Evolutionary conservation across 2,888 invertebrate genomes (phyloP), one percentile per base, ranked within the genome.

Genomic region (Priocnemis perturbator): DNA sequence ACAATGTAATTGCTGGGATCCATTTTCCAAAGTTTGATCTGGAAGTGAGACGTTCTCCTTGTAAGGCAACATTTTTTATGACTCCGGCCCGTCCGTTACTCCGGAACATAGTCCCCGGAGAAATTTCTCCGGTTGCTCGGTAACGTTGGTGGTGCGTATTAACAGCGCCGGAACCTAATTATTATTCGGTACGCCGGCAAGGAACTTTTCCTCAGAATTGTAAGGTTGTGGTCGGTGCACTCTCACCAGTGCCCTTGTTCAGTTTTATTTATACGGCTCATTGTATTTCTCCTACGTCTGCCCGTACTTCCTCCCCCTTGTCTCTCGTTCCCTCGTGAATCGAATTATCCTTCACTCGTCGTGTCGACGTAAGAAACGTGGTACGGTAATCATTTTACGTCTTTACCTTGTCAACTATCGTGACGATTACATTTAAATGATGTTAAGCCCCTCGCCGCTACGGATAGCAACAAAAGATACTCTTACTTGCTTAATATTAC

Each of bases 241-340:
- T 26, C 26, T 26, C 26, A 26, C 26, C 26, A 26, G 26, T 3
- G 5, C 37, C 37, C 37, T 11, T 37, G 37, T 37, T 37, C 7
- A 61, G 71, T 79, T 79, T 79, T 79, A 76, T 79, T 79, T 79
- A 75, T 73, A 71, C 73, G 66, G 45, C 64, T 68, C 63, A 50
- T 69, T 60, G 71, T 67, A 65, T 67, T 60, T 30, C 61, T 20
- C 17, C 67, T 44, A 52, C 59, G 55, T 60, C 64, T 37, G 69
- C 55, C 47, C 60, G 50, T 58, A 63, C 3, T 73, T 73, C 23
- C 60, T 57, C 66, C n/a, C 53, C 20, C 15, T n/a, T 37, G 26
- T 23, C 19, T 50, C 52, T 52, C 61, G 30, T 30, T 61, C 56
- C 74, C 70, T 67, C 64, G 64, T 64, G 71, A 76, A 78, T 72